Evolutionary conservation across 2,888 invertebrate genomes (phyloP), one percentile per base, ranked within the genome.

Genomic region (Melikaiella ostensackeni): DNA sequence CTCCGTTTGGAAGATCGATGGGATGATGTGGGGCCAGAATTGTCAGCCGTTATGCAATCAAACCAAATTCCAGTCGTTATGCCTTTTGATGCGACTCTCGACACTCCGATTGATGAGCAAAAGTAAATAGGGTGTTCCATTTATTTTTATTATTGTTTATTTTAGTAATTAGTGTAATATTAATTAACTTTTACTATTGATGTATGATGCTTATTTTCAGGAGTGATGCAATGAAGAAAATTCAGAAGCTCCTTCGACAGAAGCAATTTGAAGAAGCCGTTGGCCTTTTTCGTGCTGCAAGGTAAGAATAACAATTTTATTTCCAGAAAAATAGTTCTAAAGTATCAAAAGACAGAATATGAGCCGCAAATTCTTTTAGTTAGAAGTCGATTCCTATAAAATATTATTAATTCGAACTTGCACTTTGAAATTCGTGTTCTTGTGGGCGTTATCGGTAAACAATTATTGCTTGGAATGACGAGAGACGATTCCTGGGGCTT

Each of bases 71-170:
- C 95, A 1, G 94, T 94, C 86, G 93, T 95, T 74, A 93, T 95
- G 79, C 98, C 98, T 0, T 97, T 97, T 89, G 98, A 98, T 92
- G 97, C 97, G 19, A 94, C 97, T 1, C 95, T 96, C 6, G 97
- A 97, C 84, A 93, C 94, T 57, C 94, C 96, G 61, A 95, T 97
- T 79, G 97, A 98, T 87, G 96, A 97, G 88, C 98, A 98, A 92
- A 97, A 96, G 97, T 97, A 92, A 90, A 92, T 91, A 74, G 38
- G 64, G 59, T 46, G 55, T 75, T 57, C 75, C n/a, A 75, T 27
- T 21, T 8, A 30, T 55, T 38, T 63, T 27, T 38, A 46, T 78
- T 59, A 55, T 63, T 27, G 74, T 77, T 74, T 42, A 79, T 78
- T 77, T 78, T 74, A 75, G 27, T 55, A 75, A 33, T 50, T 38